A percentile compares a stretch with the other conserved stretches of the same genome.
phyloP scores from a whole-genome alignment of 37 sponge, comb jelly and placozoan genomes.

The Diacarnus erythraeanus region DNA sequence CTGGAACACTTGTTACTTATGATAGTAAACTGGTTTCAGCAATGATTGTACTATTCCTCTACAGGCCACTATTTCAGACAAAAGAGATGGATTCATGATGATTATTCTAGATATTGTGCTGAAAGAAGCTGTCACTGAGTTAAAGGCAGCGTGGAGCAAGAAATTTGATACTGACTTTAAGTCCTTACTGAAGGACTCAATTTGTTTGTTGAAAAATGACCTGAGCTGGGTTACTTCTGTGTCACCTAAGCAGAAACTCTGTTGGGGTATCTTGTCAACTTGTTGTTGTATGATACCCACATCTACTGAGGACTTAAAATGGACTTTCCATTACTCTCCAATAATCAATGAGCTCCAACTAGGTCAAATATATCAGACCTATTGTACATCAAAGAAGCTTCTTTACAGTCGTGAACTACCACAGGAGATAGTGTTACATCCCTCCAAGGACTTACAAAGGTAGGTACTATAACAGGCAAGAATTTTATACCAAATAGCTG shows the following conservation, averaged over 20 bases:
- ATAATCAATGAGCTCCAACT: not conserved
- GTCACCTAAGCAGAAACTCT: slow-evolving; percentile 49
- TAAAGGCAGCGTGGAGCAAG: slow-evolving; percentile 2
- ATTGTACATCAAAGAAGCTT: slow-evolving; percentile 8
- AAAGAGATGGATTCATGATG: slow-evolving; percentile 26
- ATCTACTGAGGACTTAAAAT: not conserved
- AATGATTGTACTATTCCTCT: too few species aligned
- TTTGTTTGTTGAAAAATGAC: slow-evolving; percentile 4
- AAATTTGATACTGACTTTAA: not conserved
- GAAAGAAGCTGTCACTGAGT: slow-evolving; percentile 31
- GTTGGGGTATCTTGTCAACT: slow-evolving; percentile 54
- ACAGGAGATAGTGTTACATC: slow-evolving; percentile 2
- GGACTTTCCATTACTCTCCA: not conserved
- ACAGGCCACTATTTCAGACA: slow-evolving; percentile 10
- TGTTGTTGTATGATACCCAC: slow-evolving; percentile 24
- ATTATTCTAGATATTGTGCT: slow-evolving; percentile 22
- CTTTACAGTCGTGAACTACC: slow-evolving; percentile 12
- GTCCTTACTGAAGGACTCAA: slow-evolving; percentile 1
- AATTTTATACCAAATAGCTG: too few species aligned
- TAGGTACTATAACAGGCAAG: too few species aligned
- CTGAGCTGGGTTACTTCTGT: slow-evolving; percentile 35
- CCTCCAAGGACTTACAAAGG: slow-evolving; percentile 14
- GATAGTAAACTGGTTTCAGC: too few species aligned
- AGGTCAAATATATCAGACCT: slow-evolving; percentile 13
- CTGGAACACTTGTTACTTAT: too few species aligned